Base-by-base conservation (phyloP, 2,113 vertebrate genomes). In the Bombycilla garrulus region DNA sequence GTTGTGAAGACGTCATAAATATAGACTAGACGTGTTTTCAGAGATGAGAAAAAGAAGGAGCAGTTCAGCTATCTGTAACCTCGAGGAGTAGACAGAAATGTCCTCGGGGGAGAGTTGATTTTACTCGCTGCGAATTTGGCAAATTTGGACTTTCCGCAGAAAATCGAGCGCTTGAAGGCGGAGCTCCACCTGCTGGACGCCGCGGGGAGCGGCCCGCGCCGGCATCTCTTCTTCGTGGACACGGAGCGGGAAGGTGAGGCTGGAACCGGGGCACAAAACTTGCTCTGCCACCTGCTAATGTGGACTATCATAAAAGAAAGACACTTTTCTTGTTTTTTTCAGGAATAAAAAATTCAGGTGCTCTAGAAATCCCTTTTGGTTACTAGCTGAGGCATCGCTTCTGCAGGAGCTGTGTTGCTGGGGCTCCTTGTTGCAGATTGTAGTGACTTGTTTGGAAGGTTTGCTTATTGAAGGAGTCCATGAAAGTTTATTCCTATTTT, bases 141-240 rank as follows among this genome's bases (percentile, higher is more conserved):
- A 6, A 65, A 28, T 9, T 74, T 44, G 26, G 48, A 12, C 44
- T 93, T 51, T 33, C 50, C 81, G 42, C 97, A 99, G 99, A 99
- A 99, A 99, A 99, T 99, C 18, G 99, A 99, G 97, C 97, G 98
- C 81, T 56, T 99, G 92, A 99, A 99, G 95, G 98, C 98, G 24
- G 99, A 99, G 98, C 99, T 99, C 95, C 99, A 99, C 95, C 98
- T 99, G 88, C 98, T 99, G 97, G 99, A 98, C 22, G 98, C 98
- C 6, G 98, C 98, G 12, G 97, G 98, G 60, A 99, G 98, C 95
- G 97, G 97, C 44, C 97, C 97, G 74, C 98, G 99, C 85, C 98
- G 96, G 13, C 99, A 99, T 25, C 80, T 97, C 0, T 99, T 99
- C 97, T 99, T 99, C 96, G 98, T 99, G 78, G 98, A 99, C 70